Evolutionary conservation across 2,888 invertebrate genomes (phyloP), one percentile per base, ranked within the genome.

Genomic region (Heliconius sara): DNA sequence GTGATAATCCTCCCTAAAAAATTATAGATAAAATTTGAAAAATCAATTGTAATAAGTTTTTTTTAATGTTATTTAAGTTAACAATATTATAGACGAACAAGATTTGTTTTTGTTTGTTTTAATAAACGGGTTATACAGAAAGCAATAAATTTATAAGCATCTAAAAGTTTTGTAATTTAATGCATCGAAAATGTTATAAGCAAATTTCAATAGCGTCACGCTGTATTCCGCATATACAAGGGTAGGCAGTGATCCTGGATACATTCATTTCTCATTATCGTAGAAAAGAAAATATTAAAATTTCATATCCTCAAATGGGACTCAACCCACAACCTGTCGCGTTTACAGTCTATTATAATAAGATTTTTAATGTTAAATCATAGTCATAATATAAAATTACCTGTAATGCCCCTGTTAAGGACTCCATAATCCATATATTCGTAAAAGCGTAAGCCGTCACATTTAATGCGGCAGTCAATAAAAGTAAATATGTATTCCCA

Each of bases 401-500:
- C 92, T 89, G 84, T 30, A 92, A 66, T 57, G 93, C 93, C 3
- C 92, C 92, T 65, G 83, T 84, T 81, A 96, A 85, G 7, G 96
- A 96, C 88, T 97, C 97, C 39, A 90, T 90, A 72, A 97, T 86
- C 84, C 91, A 93, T 72, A 96, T 89, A 60, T 93, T 90, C 9
- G 95, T 89, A 83, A 95, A 96, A 0, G 95, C 86, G 82, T 95
- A 93, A 7, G 96, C 95, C 7, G 95, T 34, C 5, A 95, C 90
- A 77, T 91, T 91, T 22, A 95, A 87, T 0, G 89, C 74, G n/a
- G 95, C 88, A 5, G 95, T 92, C 72, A 95, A 86, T 4, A 93
- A 86, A 83, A 96, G 95, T n/a, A 96, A 90, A 77, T 93, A 92
- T 1, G 94, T 89, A 86, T 96, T 96, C 25, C 96, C 96, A 52